phyloP scores from a whole-genome alignment of 2,113 vertebrate species.

The Otus sunia region DNA sequence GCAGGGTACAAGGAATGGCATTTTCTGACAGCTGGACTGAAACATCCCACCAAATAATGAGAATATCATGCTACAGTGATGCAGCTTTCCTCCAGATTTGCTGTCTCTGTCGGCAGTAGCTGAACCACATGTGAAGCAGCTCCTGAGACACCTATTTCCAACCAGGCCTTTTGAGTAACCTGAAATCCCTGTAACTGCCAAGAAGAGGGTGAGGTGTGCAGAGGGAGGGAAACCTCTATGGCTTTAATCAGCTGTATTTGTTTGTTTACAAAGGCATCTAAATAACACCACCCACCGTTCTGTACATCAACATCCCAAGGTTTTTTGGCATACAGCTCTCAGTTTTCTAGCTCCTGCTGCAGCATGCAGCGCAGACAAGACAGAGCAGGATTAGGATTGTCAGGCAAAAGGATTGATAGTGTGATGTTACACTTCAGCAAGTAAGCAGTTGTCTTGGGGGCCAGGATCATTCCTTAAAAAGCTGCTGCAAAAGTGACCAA shows the following conservation, averaged over 20 bases:
- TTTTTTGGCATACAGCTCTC: background rate
- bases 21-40: background rate
- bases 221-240: background rate
- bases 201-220: background rate
- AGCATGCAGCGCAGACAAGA: background rate
- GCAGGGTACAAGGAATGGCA: background rate
- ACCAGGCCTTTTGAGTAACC: background rate
- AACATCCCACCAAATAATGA: background rate
- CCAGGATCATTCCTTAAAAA: background rate
- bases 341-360: background rate
- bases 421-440: rapidly evolving
- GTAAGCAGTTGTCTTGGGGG: background rate
- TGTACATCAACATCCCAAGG: background rate
- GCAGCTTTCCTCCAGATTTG: background rate
- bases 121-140: background rate
- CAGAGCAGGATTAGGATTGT: background rate
- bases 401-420: background rate
- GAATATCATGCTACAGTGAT: background rate
- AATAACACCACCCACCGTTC: background rate
- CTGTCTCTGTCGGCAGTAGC: background rate
- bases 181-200: background rate
- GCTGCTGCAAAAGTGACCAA: background rate
- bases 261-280: background rate
- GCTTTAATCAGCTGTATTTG: background rate
- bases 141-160: background rate